Evolutionary conservation across 2,113 vertebrate species (phyloP), one percentile per base, ranked within the genome.

Genomic region (Capra hircus): DNA sequence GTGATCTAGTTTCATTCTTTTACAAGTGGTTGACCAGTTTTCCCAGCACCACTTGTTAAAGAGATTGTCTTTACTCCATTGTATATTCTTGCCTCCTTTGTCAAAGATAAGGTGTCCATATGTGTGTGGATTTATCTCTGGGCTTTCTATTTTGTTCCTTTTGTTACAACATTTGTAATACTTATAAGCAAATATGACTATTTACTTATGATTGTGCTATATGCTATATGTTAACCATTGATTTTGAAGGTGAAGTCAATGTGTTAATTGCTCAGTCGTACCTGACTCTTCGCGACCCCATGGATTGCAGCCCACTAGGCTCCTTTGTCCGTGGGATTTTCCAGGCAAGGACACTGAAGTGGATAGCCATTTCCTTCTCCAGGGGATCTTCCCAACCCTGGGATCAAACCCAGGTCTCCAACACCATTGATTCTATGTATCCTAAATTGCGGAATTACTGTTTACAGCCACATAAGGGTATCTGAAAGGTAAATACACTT

Each of bases 261-360:
- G 5, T 71, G 19, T 23, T 40, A 40, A 10, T 71, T 11, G 10
- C 36, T 71, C 19, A 40, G 67, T 23, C 0, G 0, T 71, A 13
- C 19, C 64, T 36, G n/a, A 23, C 64, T 71, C 19, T 36, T 23
- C 0, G 0, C 2, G 0, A 71, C 19, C 19, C n/a, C 64, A 1
- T 71, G 64, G n/a, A 71, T n/a, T 71, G 19, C 64, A 71, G 4
- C 64, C 64, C 67, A 40, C 5, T 5, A 71, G 67, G n/a, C 10
- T 71, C 36, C n/a, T 71, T 11, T 71, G 67, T 23, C 67, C 67
- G 40, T 40, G 67, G 67, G 5, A 40, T 71, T 40, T 71, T 71
- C 19, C 67, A 71, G 67, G n/a, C n/a, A 71, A 23, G 9, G n/a
- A 71, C n/a, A 36, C 19, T 36, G 19, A 36, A 36, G n/a, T 40